These are phyloP conservation scores for Limnephilus lunatus DNA, from an alignment of 2,888 invertebrate genomes.

Conservation along the genomic window DNA sequence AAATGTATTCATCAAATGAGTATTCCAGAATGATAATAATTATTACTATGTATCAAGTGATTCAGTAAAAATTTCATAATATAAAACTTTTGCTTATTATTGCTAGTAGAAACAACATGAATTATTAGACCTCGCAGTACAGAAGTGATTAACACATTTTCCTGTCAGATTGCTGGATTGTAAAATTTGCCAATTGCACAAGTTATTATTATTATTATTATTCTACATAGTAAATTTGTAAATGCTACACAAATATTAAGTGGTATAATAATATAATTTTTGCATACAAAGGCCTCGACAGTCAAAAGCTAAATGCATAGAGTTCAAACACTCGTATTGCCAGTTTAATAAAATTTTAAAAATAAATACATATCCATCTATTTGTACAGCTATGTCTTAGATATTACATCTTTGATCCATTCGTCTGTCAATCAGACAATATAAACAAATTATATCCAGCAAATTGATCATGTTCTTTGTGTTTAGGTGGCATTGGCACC, in stretches of 20 bases:
- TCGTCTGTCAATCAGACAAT: neutral
- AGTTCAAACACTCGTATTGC: neutral
- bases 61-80: constrained; percentile 37
- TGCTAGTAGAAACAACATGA: constrained; percentile 22
- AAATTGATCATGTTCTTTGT: neutral
- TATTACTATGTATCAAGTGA: constrained; percentile 18
- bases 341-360: neutral
- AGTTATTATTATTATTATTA: neutral
- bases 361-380: neutral
- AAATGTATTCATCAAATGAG: neutral
- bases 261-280: constrained; percentile 2
- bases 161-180: neutral
- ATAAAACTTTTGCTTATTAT: constrained; percentile 31
- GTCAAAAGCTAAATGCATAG: constrained; percentile 47
- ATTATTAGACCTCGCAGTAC: constrained; percentile 28
- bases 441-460: neutral
- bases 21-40: neutral
- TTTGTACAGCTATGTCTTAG: neutral
- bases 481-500: constrained; percentile 90
- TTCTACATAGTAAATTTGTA: constrained; percentile 2
- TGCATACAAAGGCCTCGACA: constrained; percentile 54
- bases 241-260: neutral
- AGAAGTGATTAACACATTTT: neutral
- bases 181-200: constrained; percentile 2
- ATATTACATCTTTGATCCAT: neutral